These are phyloP conservation scores for Sminthopsis crassicaudata DNA, from an alignment of 2,113 vertebrate species.

Conservation along the genomic window DNA sequence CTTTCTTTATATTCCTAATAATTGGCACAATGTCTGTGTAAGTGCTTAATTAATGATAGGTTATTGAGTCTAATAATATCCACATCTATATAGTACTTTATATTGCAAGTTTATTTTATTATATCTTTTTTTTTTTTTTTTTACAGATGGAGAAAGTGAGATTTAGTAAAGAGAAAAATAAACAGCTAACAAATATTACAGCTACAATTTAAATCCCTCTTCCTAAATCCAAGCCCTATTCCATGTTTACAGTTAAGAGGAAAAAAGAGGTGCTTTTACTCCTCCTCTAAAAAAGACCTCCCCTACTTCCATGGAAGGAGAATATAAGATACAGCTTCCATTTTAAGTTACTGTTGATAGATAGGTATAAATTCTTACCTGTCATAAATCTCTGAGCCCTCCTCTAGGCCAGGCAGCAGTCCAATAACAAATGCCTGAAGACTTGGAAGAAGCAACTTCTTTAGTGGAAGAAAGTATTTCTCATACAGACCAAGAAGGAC, in stretches of 20 bases:
- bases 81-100: neutral
- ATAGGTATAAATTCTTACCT: conserved; percentile 83
- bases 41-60: neutral
- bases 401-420: conserved; percentile 95
- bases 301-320: neutral
- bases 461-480: conserved; percentile 96
- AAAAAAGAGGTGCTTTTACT: neutral
- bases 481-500: conserved; percentile 94
- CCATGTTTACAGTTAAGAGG: accelerated
- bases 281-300: neutral
- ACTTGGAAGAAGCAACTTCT: conserved; percentile 94
- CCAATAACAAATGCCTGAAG: conserved; percentile 96
- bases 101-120: neutral
- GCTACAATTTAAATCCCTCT: neutral
- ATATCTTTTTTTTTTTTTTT: neutral
- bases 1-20: neutral
- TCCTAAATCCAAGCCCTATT: neutral
- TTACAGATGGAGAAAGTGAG: neutral
- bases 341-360: conserved; percentile 12
- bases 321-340: neutral
- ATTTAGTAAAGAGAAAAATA: neutral
- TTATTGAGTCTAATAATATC: neutral
- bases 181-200: neutral
- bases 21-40: neutral
- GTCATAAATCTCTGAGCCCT: conserved; percentile 96